Percentiles rank a stretch among this genome's conserved stretches.
These are phyloP conservation scores for Sebastes cheni DNA, from an alignment of 2,797 vertebrate genomes.

Conservation along the genomic window DNA sequence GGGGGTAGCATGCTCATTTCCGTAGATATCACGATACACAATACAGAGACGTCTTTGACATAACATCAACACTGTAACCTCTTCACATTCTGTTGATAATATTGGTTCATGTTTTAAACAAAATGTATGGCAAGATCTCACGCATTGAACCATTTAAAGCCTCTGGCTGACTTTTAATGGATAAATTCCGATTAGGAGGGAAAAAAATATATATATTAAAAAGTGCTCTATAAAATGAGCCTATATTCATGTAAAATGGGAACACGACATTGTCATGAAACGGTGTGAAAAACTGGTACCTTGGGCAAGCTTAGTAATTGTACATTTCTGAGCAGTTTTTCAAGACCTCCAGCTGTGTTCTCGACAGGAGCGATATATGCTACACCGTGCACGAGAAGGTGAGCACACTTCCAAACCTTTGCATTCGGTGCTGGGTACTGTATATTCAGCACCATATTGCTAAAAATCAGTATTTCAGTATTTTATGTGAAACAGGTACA, in stretches of 20 bases:
- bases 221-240: slow-evolving; percentile 5
- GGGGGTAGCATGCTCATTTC: too few relatives aligned
- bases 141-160: not conserved
- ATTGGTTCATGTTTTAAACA: not conserved
- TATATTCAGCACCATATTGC: not conserved
- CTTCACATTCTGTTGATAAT: not conserved
- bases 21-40: too few relatives aligned
- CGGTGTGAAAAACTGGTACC: slow-evolving; percentile 7
- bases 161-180: not conserved
- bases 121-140: not conserved
- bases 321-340: slow-evolving; percentile 24
- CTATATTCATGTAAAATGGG: slow-evolving; percentile 9
- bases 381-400: not conserved
- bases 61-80: not conserved
- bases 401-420: not conserved
- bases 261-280: slow-evolving; percentile 5
- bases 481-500: not conserved
- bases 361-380: not conserved
- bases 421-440: not conserved
- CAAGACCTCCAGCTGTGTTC: slow-evolving; percentile 25
- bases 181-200: not conserved
- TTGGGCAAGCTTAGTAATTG: not conserved
- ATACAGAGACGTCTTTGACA: not conserved
- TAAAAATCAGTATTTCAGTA: slow-evolving; percentile 4
- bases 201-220: not conserved